These are phyloP conservation scores for Loxodonta africana DNA, from an alignment of 2,113 vertebrate genomes.

Conservation along the genomic window DNA sequence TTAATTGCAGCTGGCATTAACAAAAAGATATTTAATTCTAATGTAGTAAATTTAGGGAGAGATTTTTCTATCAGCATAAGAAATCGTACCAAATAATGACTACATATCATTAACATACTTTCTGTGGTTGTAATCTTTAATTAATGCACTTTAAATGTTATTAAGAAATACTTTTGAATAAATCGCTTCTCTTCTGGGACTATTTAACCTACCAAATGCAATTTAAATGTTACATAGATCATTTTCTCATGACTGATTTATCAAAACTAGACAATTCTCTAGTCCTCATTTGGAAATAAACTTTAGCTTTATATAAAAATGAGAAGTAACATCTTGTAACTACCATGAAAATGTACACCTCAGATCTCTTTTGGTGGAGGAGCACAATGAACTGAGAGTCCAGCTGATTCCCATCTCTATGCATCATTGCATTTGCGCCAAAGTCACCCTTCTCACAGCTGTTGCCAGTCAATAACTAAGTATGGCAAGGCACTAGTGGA, in stretches of 20 bases:
- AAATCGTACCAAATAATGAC: background rate
- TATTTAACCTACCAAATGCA: background rate
- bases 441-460: background rate
- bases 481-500: rapidly evolving
- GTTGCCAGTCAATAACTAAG: background rate
- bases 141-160: background rate
- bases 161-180: background rate
- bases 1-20: background rate
- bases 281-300: background rate
- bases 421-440: background rate
- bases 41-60: background rate
- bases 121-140: background rate
- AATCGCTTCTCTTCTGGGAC: background rate
- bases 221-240: background rate
- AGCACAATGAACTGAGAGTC: background rate
- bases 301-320: background rate
- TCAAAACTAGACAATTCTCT: background rate
- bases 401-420: no score
- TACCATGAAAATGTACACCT: no score
- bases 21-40: background rate
- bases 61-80: background rate
- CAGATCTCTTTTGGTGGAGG: background rate
- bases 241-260: conserved; percentile 19
- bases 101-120: background rate
- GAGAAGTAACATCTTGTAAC: background rate